Evolutionary conservation across 2,888 invertebrate species (phyloP).

Genomic region (Blera fallax): DNA sequence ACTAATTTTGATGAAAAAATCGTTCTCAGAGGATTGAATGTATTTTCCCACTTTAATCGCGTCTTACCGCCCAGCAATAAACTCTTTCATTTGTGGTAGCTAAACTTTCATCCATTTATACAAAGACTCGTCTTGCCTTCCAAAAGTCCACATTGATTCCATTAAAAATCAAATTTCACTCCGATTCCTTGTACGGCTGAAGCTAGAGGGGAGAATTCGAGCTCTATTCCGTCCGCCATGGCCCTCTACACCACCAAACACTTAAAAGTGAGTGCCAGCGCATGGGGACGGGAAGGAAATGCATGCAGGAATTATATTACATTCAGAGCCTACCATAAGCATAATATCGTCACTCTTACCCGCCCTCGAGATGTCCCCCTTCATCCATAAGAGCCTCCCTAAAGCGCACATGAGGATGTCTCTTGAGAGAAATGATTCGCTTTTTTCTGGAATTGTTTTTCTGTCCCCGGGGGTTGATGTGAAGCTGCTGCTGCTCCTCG

Average conservation of each 20-base stretch:
- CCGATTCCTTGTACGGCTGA: not conserved
- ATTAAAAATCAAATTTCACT: slow-evolving; percentile 65
- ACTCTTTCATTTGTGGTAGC: slow-evolving; percentile 12
- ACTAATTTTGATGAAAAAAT: too few species aligned
- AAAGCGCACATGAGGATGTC: slow-evolving; percentile 64
- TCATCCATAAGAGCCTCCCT: slow-evolving; percentile 37
- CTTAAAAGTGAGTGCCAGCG: slow-evolving; percentile 50
- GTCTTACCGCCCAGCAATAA: not conserved
- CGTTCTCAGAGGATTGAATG: not conserved
- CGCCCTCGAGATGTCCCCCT: not conserved
- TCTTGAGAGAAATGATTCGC: slow-evolving; percentile 72
- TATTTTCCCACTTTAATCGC: slow-evolving; percentile 1
- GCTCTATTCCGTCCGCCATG: not conserved
- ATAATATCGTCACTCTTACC: slow-evolving; percentile 58
- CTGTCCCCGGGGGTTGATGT: slow-evolving; percentile 52
- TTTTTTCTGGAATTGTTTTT: slow-evolving; percentile 73
- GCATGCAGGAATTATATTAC: slow-evolving; percentile 71
- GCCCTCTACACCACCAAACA: slow-evolving; percentile 26
- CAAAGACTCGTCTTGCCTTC: too few species aligned
- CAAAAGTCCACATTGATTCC: slow-evolving; percentile 57
- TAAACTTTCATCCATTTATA: not conserved
- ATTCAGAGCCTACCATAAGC: slow-evolving; percentile 71
- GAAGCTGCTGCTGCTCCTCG: slow-evolving; percentile 43
- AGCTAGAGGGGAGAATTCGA: slow-evolving; percentile 11
- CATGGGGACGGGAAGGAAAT: slow-evolving; percentile 37